Conservation (phyloP, 2,888 invertebrate species). For the Strigamia transsilvanica region DNA sequence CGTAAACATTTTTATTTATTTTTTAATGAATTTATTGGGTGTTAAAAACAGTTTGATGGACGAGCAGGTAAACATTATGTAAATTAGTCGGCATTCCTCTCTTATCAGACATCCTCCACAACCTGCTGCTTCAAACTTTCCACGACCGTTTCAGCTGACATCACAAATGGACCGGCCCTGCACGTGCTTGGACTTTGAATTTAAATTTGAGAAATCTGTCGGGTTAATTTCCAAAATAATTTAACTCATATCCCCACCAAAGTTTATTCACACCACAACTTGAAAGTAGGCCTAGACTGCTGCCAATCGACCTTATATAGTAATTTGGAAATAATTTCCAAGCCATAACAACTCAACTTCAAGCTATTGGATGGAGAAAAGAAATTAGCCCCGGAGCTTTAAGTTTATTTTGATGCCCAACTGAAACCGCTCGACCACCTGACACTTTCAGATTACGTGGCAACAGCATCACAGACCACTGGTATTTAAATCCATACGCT, state of each 20-base stretch:
- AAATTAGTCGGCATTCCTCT: not conserved
- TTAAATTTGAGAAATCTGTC: not conserved
- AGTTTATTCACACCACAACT: too few relatives aligned
- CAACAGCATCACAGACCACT: not conserved
- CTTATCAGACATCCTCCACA: not conserved
- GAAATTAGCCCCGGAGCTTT: constrained; percentile 17
- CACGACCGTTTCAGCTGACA: not conserved
- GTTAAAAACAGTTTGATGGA: too few relatives aligned
- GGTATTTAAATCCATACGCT: not conserved
- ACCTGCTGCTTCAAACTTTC: not conserved
- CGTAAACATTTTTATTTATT: too few relatives aligned
- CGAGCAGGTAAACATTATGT: not conserved
- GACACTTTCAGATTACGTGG: constrained; percentile 28
- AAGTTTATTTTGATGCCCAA: constrained; percentile 2
- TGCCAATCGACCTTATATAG: too few relatives aligned
- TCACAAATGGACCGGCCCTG: not conserved
- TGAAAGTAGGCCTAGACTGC: too few relatives aligned
- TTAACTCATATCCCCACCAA: not conserved
- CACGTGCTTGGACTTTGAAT: constrained; percentile 31
- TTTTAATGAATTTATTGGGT: too few relatives aligned
- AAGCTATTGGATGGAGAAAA: not conserved
- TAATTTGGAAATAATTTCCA: too few relatives aligned
- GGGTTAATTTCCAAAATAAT: not conserved
- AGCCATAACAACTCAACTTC: not conserved
- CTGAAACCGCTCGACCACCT: constrained; percentile 13